Percentiles rank a stretch among this genome's conserved stretches.
These are phyloP conservation scores for Auanema sp. DNA, from an alignment of 2,888 invertebrate species.

Conservation along the genomic window DNA sequence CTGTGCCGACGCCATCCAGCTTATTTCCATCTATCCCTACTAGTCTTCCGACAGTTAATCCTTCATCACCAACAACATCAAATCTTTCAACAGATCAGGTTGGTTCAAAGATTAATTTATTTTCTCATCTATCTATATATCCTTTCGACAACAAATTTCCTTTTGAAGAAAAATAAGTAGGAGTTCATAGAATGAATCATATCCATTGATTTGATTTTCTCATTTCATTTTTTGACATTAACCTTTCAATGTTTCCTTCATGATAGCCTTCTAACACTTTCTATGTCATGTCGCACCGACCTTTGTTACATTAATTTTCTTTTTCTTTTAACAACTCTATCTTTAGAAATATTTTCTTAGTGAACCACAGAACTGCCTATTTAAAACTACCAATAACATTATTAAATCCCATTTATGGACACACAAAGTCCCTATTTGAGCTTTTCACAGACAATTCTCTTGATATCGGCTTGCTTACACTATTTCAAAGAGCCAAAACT, in stretches of 20 bases:
- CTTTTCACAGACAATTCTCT: too few species aligned
- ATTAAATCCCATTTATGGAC: too few species aligned
- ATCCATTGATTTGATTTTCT: too few species aligned
- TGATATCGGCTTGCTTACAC: too few species aligned
- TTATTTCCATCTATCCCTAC: constrained; percentile 23
- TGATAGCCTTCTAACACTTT: constrained; percentile 5
- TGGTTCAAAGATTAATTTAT: constrained; percentile 1
- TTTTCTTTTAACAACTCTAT: constrained; percentile 1
- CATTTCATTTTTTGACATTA: too few species aligned
- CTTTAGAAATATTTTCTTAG: background rate
- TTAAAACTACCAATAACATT: too few species aligned
- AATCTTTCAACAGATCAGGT: constrained; percentile 44
- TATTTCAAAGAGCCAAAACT: too few species aligned
- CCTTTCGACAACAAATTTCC: too few species aligned
- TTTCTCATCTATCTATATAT: too few species aligned
- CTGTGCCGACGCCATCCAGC: constrained; percentile 18
- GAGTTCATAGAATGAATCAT: too few species aligned
- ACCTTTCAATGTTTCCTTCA: background rate
- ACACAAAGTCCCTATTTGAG: too few species aligned
- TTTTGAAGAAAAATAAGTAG: too few species aligned
- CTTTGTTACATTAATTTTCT: constrained; percentile 3
- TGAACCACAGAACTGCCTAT: constrained; percentile 1
- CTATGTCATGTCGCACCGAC: constrained; percentile 1
- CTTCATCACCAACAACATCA: constrained; percentile 39
- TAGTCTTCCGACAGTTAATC: constrained; percentile 24